phyloP scores from a whole-genome alignment of 2,797 vertebrate genomes.

The Pseudochirops cupreus region DNA sequence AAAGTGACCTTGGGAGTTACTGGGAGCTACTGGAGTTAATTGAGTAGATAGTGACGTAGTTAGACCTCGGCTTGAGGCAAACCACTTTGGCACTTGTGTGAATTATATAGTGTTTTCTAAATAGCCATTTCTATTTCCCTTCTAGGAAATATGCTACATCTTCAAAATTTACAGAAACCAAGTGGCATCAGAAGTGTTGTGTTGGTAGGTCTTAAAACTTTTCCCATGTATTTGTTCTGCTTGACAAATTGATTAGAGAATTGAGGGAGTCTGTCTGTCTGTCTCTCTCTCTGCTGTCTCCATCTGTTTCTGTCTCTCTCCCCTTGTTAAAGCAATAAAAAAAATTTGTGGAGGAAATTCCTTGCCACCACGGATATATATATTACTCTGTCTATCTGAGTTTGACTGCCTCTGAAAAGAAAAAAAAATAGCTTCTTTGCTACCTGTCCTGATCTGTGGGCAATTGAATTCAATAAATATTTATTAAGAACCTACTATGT shows the following conservation, averaged over 20 bases:
- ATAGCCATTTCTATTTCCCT: background rate
- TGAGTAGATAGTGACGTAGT: background rate
- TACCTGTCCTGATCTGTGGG: background rate
- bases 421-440: background rate
- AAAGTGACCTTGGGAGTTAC: background rate
- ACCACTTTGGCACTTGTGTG: background rate
- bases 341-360: background rate
- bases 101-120: background rate
- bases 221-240: background rate
- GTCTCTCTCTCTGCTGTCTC: background rate
- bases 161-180: background rate
- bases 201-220: background rate
- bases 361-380: background rate
- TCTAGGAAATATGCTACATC: background rate
- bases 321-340: background rate
- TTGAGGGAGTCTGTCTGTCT: background rate
- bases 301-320: too few species aligned
- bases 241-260: background rate
- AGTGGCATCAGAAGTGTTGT: background rate
- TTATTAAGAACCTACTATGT: background rate
- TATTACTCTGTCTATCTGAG: background rate
- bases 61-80: background rate
- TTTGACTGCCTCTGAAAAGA: background rate
- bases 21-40: background rate
- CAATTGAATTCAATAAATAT: background rate